A percentile compares a stretch with the other conserved stretches of the same genome.
Evolutionary conservation across 2,113 vertebrate species (phyloP).

Genomic region (Phycodurus eques): DNA sequence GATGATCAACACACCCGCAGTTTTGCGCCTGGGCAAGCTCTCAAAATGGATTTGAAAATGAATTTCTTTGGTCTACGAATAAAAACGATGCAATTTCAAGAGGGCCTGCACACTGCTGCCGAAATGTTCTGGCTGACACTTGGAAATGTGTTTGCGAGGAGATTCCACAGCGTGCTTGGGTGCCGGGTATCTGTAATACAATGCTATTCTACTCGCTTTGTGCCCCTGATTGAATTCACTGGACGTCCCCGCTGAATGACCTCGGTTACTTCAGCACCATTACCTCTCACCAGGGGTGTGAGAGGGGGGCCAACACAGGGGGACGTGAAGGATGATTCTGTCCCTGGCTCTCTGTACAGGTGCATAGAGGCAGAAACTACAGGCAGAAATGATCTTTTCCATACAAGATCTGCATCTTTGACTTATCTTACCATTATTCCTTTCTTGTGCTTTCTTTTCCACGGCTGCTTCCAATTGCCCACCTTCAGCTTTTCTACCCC

Average conservation of each 20-base stretch:
- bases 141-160: slow-evolving; percentile 6
- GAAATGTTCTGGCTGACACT: not conserved
- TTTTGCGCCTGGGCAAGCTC: not conserved
- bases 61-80: not conserved
- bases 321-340: not conserved
- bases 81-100: not conserved
- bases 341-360: slow-evolving; percentile 21
- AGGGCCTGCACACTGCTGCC: not conserved
- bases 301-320: slow-evolving; percentile 13
- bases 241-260: slow-evolving; percentile 39
- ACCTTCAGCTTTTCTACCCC: slow-evolving; percentile 37
- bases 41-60: not conserved
- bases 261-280: slow-evolving; percentile 57
- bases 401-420: slow-evolving; percentile 10
- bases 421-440: slow-evolving; percentile 21
- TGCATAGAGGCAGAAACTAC: slow-evolving; percentile 18
- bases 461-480: slow-evolving; percentile 41
- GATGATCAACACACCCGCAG: not conserved
- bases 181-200: slow-evolving; percentile 43
- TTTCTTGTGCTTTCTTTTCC: slow-evolving; percentile 36
- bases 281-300: slow-evolving; percentile 32
- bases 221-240: slow-evolving; percentile 31
- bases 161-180: slow-evolving; percentile 15
- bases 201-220: slow-evolving; percentile 27
- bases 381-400: not conserved